Conservation (phyloP, 2,888 invertebrate species). For the Xanthia togata region DNA sequence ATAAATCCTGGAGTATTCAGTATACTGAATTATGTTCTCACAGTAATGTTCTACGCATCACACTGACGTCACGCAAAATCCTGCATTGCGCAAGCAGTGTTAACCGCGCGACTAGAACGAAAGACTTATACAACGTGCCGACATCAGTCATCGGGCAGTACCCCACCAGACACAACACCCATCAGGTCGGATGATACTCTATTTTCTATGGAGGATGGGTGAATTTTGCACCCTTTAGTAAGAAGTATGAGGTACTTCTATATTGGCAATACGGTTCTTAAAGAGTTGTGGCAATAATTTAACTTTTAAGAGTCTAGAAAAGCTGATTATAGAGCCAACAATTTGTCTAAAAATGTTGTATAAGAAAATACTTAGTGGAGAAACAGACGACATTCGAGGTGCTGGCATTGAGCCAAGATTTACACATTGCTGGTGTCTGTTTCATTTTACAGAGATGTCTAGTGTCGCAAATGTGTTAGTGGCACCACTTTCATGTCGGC, state of each 20-base stretch:
- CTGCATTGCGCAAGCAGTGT: no score
- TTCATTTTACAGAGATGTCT: conserved; percentile 28
- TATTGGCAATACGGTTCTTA: background rate
- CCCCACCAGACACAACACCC: no score
- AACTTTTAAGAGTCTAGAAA: background rate
- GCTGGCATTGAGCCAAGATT: conserved; percentile 47
- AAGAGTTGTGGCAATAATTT: conserved; percentile 1
- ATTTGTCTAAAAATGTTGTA: conserved; percentile 26
- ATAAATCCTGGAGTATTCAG: no score
- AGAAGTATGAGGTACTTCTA: no score
- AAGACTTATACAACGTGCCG: no score
- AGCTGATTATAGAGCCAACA: conserved; percentile 17
- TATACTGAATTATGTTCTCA: background rate
- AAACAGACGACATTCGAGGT: conserved; percentile 23
- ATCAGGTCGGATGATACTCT: no score
- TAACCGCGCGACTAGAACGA: no score
- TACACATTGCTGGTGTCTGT: conserved; percentile 16
- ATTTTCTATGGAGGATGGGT: no score
- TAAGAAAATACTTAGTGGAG: conserved; percentile 38
- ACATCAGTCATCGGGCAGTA: no score
- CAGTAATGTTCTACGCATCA: background rate
- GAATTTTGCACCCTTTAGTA: no score
- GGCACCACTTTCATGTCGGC: background rate
- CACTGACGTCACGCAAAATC: no score
- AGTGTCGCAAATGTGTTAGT: conserved; percentile 28